Conservation (phyloP, 2,797 vertebrate genomes). For the Leucoraja ocellata region DNA sequence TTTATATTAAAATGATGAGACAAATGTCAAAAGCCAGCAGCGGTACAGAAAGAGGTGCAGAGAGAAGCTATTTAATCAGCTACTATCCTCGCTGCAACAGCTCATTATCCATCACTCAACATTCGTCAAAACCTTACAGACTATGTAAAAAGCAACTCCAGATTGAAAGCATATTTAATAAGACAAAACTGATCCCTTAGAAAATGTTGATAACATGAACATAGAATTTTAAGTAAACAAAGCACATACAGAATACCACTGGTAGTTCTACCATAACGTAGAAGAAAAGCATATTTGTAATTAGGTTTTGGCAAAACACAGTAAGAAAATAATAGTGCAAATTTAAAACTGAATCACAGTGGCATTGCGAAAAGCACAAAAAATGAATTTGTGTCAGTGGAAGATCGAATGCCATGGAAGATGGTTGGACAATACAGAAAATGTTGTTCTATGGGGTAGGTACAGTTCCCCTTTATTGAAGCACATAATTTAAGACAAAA, state of each 20-base stretch:
- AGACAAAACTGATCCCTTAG: conserved; percentile 26
- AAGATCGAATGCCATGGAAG: not conserved
- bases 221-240: conserved; percentile 6
- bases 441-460: not conserved
- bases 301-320: conserved; percentile 19
- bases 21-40: no score
- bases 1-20: no score
- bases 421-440: not conserved
- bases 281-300: conserved; percentile 16
- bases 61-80: not conserved
- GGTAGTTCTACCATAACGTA: conserved; percentile 24
- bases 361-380: conserved; percentile 3
- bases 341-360: conserved; percentile 36
- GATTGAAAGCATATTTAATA: conserved; percentile 32
- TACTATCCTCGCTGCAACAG: not conserved
- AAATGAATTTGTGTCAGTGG: not conserved
- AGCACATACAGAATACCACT: conserved; percentile 20
- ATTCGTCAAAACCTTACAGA: not conserved
- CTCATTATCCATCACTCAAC: not conserved
- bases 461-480: not conserved
- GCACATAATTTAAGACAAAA: not conserved
- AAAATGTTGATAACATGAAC: conserved; percentile 8
- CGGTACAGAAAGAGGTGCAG: no score
- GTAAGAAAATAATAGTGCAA: conserved; percentile 38
- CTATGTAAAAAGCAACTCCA: not conserved